phyloP scores from a whole-genome alignment of 2,888 invertebrate genomes.

The Macaria liturata region DNA sequence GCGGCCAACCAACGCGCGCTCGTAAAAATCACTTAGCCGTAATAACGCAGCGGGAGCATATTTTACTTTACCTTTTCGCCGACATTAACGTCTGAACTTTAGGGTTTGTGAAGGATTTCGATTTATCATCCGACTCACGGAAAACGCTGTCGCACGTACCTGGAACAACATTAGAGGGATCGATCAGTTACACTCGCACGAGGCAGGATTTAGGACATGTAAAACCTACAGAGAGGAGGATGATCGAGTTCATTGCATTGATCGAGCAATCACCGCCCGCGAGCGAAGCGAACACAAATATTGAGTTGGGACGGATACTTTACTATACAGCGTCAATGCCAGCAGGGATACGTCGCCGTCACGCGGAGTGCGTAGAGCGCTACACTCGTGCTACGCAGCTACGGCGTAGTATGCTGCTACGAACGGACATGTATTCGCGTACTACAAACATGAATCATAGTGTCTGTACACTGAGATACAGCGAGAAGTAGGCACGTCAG shows the following conservation, averaged over 20 bases:
- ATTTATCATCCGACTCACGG: slow-evolving; percentile 16
- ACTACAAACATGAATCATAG: too few species aligned
- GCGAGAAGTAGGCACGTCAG: too few species aligned
- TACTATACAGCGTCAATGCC: slow-evolving; percentile 40
- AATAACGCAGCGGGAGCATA: slow-evolving; percentile 27
- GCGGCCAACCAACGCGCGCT: slow-evolving; percentile 10
- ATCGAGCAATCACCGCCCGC: slow-evolving; percentile 46
- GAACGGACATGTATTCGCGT: too few species aligned
- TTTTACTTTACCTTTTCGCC: slow-evolving; percentile 25
- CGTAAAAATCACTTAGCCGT: slow-evolving; percentile 32
- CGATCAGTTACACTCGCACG: slow-evolving; percentile 4
- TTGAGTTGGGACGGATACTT: slow-evolving; percentile 59
- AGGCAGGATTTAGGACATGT: slow-evolving; percentile 11
- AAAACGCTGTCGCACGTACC: slow-evolving; percentile 21
- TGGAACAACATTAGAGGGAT: slow-evolving; percentile 21
- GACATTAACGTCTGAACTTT: slow-evolving; percentile 35
- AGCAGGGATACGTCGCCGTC: slow-evolving; percentile 2
- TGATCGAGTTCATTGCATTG: slow-evolving; percentile 45
- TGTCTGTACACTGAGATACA: too few species aligned
- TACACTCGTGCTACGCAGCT: slow-evolving; percentile 1
- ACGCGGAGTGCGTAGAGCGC: slow-evolving; percentile 1
- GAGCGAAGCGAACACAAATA: slow-evolving; percentile 52
- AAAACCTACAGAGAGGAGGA: slow-evolving; percentile 13
- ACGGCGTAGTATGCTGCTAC: too few species aligned
- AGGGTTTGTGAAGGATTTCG: slow-evolving; percentile 18